Evolutionary conservation across 1,140 invertebrate genomes (phyloP).

Genomic region (Asbolus verrucosus): DNA sequence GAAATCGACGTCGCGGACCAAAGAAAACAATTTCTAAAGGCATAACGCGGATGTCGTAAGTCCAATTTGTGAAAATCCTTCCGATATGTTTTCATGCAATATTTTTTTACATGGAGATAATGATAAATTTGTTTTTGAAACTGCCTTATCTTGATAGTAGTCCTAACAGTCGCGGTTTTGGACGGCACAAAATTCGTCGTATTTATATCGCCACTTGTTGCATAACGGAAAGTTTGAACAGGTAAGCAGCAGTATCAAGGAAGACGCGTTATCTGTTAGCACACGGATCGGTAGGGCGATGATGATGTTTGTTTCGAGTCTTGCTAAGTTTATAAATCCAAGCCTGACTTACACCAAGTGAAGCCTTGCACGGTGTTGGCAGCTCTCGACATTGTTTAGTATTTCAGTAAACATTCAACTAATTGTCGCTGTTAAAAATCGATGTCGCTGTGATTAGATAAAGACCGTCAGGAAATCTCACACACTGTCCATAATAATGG

Average conservation of each 20-base stretch:
- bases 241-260: constrained; percentile 17
- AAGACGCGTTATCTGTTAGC: constrained; percentile 30
- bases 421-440: constrained; percentile 10
- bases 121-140: constrained; percentile 2
- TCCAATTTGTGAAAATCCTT: no score
- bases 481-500: constrained; percentile 18
- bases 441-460: constrained; percentile 24
- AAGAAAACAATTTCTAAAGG: no score
- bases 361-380: constrained; percentile 25
- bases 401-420: constrained; percentile 18
- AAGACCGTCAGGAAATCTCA: not conserved
- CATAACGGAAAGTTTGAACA: constrained; percentile 4
- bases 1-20: no score
- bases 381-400: constrained; percentile 22
- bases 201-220: constrained; percentile 27
- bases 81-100: not conserved
- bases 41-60: no score
- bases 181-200: not conserved
- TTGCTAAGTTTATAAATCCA: constrained; percentile 41
- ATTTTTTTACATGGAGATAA: not conserved
- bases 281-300: constrained; percentile 8
- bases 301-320: constrained; percentile 37
- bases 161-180: constrained; percentile 13
- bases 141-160: not conserved
- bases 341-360: constrained; percentile 12